phyloP scores from a whole-genome alignment of 1,140 invertebrate genomes.

The Trinorchestia longiramus region DNA sequence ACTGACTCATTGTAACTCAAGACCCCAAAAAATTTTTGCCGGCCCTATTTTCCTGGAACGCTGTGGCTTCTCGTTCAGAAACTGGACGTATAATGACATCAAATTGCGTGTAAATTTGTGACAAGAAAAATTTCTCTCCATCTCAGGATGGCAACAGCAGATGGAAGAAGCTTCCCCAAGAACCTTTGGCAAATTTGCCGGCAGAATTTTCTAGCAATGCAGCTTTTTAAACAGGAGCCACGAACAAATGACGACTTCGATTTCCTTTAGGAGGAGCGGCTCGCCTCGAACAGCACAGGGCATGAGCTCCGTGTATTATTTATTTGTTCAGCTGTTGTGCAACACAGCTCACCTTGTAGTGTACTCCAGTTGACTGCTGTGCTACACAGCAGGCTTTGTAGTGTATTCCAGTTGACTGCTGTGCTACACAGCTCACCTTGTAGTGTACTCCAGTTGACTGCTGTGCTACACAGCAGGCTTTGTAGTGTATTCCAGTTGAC shows the following conservation, averaged over 20 bases:
- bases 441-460: not conserved
- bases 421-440: not conserved
- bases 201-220: constrained; percentile 44
- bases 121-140: not conserved
- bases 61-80: not conserved
- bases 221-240: constrained; percentile 17
- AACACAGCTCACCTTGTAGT: not conserved
- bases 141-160: not conserved
- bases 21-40: not conserved
- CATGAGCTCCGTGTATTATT: not conserved
- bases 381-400: too few species aligned
- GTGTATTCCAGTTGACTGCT: too few species aligned
- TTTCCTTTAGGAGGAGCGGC: constrained; percentile 29
- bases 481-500: too few species aligned
- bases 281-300: not conserved
- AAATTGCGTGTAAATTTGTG: not conserved
- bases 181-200: constrained; percentile 26
- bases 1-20: not conserved
- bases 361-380: too few species aligned
- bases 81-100: not conserved
- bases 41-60: not conserved
- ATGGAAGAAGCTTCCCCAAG: constrained; percentile 6
- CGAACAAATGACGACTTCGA: constrained; percentile 50
- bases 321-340: not conserved
- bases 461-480: too few species aligned